Percentiles rank a stretch among this genome's conserved stretches.
Conservation (phyloP, 2,797 vertebrate genomes). For the Semaprochilodus insignis region DNA sequence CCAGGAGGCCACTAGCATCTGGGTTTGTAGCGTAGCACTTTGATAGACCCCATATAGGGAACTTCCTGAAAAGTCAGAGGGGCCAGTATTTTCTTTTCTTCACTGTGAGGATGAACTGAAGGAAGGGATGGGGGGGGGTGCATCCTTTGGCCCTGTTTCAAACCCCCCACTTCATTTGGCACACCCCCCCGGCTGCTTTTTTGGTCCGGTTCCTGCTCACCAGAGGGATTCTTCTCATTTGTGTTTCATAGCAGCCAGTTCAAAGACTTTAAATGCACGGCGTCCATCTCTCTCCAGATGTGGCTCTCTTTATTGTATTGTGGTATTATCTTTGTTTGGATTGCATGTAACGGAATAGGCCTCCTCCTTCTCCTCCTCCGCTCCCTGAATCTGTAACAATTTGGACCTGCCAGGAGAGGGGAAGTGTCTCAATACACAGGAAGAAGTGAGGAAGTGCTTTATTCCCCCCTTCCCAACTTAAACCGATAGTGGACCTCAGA, state of each 20-base stretch:
- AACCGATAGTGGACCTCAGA: slow-evolving; percentile 59
- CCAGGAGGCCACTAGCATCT: slow-evolving; percentile 70
- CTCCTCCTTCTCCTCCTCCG: slow-evolving; percentile 5
- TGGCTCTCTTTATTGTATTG: slow-evolving; percentile 40
- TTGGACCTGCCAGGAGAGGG: slow-evolving; percentile 53
- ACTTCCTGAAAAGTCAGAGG: slow-evolving; percentile 80
- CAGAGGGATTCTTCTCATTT: slow-evolving; percentile 63
- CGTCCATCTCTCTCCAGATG: slow-evolving; percentile 32
- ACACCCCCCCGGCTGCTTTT: slow-evolving; percentile 67
- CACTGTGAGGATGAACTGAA: slow-evolving; percentile 30
- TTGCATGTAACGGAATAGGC: slow-evolving; percentile 39
- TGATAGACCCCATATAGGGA: slow-evolving; percentile 68
- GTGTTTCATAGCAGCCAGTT: slow-evolving; percentile 23
- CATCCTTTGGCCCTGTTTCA: slow-evolving; percentile 60
- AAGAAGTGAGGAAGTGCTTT: slow-evolving; percentile 62
- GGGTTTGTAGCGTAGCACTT: slow-evolving; percentile 64
- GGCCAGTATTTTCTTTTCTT: slow-evolving; percentile 60
- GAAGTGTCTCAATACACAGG: slow-evolving; percentile 64
- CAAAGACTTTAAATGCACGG: slow-evolving; percentile 23
- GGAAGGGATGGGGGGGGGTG: slow-evolving; percentile 29
- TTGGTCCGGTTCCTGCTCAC: slow-evolving; percentile 71
- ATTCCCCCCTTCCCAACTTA: slow-evolving; percentile 37
- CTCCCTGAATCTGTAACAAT: slow-evolving; percentile 42
- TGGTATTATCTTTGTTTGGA: slow-evolving; percentile 41
- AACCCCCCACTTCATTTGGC: slow-evolving; percentile 29